Conservation (phyloP, 2,888 invertebrate genomes). For the Cheilosia scutellata region DNA sequence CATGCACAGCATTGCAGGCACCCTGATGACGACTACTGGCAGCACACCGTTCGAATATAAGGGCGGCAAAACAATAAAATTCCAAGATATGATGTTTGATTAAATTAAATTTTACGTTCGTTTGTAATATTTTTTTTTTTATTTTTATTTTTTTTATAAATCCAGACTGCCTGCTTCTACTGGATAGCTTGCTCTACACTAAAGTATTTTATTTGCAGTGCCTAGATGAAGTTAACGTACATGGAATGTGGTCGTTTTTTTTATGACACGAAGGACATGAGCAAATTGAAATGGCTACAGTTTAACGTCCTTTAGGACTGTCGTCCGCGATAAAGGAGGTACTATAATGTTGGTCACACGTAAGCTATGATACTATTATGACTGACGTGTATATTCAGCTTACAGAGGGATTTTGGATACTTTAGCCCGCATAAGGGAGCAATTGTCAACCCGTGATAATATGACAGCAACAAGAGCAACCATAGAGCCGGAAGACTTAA, state of each 20-base stretch:
- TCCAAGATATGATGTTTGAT: constrained; percentile 45
- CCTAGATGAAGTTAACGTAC: not conserved
- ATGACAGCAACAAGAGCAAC: constrained; percentile 19
- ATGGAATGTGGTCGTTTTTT: not conserved
- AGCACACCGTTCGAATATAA: not conserved
- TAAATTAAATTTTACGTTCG: constrained; percentile 55
- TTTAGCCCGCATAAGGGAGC: constrained; percentile 45
- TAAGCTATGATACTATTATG: constrained; percentile 8
- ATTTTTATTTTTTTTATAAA: not conserved
- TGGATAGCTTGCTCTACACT: not conserved
- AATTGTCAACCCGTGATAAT: constrained; percentile 18
- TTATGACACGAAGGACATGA: not conserved
- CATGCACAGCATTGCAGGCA: constrained; percentile 5
- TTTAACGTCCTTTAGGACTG: not conserved
- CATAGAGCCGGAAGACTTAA: constrained; percentile 51
- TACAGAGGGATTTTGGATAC: constrained; percentile 1
- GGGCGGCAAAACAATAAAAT: constrained; percentile 36
- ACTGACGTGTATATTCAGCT: not conserved
- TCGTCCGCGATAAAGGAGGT: not conserved
- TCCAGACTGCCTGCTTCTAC: not conserved
- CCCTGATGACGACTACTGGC: not conserved
- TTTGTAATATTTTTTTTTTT: constrained; percentile 5
- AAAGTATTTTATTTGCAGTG: not conserved
- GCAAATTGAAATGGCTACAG: not conserved
- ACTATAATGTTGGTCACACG: not conserved